phyloP scores from a whole-genome alignment of 53 echinoderm and acorn worm genomes.

The Patiria pectinifera region DNA sequence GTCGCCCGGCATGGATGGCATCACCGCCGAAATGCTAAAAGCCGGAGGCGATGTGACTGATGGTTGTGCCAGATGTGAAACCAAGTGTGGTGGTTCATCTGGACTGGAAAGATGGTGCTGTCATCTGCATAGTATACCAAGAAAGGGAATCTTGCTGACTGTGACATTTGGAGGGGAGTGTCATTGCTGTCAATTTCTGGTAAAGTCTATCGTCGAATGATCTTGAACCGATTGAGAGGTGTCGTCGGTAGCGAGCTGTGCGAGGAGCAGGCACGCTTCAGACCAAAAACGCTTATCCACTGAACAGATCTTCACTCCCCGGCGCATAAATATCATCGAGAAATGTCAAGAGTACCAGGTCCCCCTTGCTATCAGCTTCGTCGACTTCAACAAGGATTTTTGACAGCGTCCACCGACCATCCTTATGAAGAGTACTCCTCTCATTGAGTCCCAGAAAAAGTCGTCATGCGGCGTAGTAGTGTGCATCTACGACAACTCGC shows the following conservation, averaged over 20 bases:
- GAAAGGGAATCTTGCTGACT: slow-evolving; percentile 31
- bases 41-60: slow-evolving; percentile 14
- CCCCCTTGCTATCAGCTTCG: neutral
- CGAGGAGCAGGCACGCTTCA: neutral
- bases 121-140: neutral
- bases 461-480: neutral
- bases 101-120: neutral
- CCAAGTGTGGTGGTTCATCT: neutral
- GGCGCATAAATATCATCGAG: neutral
- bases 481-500: neutral
- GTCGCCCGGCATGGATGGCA: slow-evolving; percentile 23
- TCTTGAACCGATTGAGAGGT: slow-evolving; percentile 2
- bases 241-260: neutral
- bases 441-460: neutral
- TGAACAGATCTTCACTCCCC: neutral
- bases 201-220: neutral
- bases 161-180: slow-evolving; percentile 22
- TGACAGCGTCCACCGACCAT: neutral
- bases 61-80: slow-evolving; percentile 30
- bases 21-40: slow-evolving; percentile 26
- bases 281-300: neutral
- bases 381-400: slow-evolving; percentile 3
- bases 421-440: neutral
- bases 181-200: neutral
- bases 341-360: neutral